Evolutionary conservation across 2,888 invertebrate genomes (phyloP), one percentile per base, ranked within the genome.

Genomic region (Liodrosophila aerea): DNA sequence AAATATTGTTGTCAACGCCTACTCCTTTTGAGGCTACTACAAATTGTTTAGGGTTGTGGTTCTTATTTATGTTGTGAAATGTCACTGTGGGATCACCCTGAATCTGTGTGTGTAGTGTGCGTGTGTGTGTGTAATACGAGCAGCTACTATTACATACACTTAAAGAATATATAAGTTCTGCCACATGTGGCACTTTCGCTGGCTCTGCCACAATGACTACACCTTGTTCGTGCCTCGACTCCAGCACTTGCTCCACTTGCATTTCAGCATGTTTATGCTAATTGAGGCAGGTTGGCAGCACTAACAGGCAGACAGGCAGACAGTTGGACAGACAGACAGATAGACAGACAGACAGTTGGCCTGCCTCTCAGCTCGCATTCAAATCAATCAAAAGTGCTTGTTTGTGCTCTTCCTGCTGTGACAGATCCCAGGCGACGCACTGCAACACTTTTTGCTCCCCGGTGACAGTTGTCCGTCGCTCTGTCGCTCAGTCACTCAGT

Each of bases 211-310:
- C 27, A 36, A 11, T 40, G 45, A 16, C 52, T 73, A 68, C 81
- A 77, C 22, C 22, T 22, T 22, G 22, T 22, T 22, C n/a, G n/a
- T n/a, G n/a, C n/a, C n/a, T n/a, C n/a, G n/a, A n/a, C n/a, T n/a
- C n/a, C 5, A 22, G 22, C 5, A 5, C 75, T 73, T 83, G 78
- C 83, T 80, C 78, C 75, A 80, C 74, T 76, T 81, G 78, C 59
- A 52, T 75, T 80, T 80, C 76, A 83, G 64, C 78, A 69, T 62
- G 76, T 72, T 76, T 72, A 80, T 80, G 78, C 78, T 80, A 80
- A 80, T 80, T 83, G 80, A 49, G 45, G 36, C 83, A 76, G 61
- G 83, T 78, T 83, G 83, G 83, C 83, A 82, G 76, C 81, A 61
- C 81, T n/a, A n/a, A n/a, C n/a, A n/a, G n/a, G n/a, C n/a, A n/a